Base-by-base conservation (phyloP, 2,113 vertebrate genomes). In the Puma concolor region DNA sequence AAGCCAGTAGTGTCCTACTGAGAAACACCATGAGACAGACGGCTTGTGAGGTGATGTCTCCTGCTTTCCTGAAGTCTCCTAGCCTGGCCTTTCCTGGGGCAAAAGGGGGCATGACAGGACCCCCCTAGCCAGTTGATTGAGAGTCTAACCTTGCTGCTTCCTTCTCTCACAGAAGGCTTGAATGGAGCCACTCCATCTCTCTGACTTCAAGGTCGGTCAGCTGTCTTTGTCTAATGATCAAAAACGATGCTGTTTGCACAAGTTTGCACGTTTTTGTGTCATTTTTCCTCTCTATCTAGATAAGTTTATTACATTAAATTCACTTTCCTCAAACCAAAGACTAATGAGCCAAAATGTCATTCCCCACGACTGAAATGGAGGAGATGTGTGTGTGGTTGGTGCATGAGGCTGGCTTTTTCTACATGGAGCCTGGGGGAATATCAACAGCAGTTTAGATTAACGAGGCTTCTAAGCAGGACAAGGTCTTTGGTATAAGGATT, bases 401-500 rank as follows among this genome's bases (percentile, higher is more conserved):
- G 23, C 48, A 44, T 60, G 29, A 81, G 38, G 44, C 76, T 11
- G 6, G 7, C 15, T 74, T 27, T 81, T 77, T 50, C 33, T 17
- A 13, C 3, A 19, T 50, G 41, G 27, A 86, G 41, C 36, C 57
- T 23, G 17, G 36, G 36, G 38, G 86, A 94, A 84, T 79, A 54
- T 67, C 5, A 44, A 38, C 0, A 41, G 1, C 1, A 0, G n/a
- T 96, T 97, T 94, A 76, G 96, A 48, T 19, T 90, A 94, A 50
- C 88, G 88, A 96, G 81, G 48, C 0, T 17, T 74, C 85, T 88
- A 66, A 86, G 27, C 25, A 44, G 76, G 77, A 52, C 29, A 29
- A 54, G 8, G 57, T 50, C 36, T 97, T 97, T 91, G 60, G 10
- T 31, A 19, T 12, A 41, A 5, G 48, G 33, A 71, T 93, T 98